Evolutionary conservation across 2,797 vertebrate species (phyloP).

Genomic region (Phrynocephalus vlangalii): DNA sequence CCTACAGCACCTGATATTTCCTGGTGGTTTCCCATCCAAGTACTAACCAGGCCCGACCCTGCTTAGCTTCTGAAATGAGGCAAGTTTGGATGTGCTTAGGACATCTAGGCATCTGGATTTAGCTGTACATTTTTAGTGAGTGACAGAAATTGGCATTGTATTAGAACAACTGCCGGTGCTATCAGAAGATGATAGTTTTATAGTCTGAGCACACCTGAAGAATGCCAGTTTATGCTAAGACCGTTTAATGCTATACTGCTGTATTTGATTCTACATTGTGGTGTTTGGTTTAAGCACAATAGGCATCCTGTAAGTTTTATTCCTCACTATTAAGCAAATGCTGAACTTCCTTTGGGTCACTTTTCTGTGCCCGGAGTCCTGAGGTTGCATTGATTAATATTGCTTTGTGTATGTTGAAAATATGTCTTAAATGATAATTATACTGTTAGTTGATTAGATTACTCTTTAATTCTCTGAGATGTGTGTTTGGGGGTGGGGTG

Average conservation of each 20-base stretch:
- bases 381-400: slow-evolving; percentile 15
- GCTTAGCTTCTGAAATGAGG: no score
- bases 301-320: not conserved
- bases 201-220: not conserved
- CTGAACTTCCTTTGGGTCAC: not conserved
- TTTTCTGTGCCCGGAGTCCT: slow-evolving; percentile 2
- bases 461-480: no score
- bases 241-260: not conserved
- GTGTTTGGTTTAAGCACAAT: not conserved
- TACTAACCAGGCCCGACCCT: no score
- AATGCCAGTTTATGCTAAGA: not conserved
- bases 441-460: not conserved
- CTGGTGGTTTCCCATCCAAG: no score
- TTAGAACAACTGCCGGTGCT: not conserved
- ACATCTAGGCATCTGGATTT: not conserved
- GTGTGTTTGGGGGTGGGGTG: no score
- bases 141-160: not conserved
- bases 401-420: slow-evolving; percentile 17
- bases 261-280: not conserved
- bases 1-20: no score
- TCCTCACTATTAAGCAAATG: not conserved
- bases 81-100: no score
- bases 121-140: not conserved
- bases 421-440: not conserved
- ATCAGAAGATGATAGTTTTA: not conserved